Evolutionary conservation across 2,797 vertebrate species (phyloP), one percentile per base, ranked within the genome.

Genomic region (Gymnopithys bicolor): DNA sequence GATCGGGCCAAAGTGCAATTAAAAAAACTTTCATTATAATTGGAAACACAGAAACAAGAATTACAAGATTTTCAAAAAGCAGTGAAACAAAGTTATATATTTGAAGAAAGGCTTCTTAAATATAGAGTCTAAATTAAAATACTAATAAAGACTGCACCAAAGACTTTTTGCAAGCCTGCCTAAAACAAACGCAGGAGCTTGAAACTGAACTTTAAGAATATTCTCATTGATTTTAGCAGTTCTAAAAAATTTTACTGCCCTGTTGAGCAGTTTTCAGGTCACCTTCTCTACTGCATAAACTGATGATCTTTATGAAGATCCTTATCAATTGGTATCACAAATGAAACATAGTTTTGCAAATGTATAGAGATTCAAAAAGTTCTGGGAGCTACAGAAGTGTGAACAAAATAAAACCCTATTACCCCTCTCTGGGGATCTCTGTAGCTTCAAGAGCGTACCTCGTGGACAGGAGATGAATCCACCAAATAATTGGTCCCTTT

Each of bases 1-100:
- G 87, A 95, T 91, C 84, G 93, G 81, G 60, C 56, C 84, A 84
- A 95, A 94, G 76, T 84, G 67, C 67, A 93, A 86, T 89, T 94
- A 95, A 89, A 93, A 78, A 51, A 71, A 67, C 24, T 12, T 89
- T 69, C 68, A 60, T 67, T 95, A 52, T 80, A 94, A 94, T 6
- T 78, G 62, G 64, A 96, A 93, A 93, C 16, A 74, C 19, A 86
- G 51, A 87, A 95, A 62, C 49, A 94, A 74, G 69, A 69, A 91
- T 78, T 46, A 51, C 39, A 80, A 28, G 33, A 56, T 85, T 91
- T 94, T 94, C 7, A 7, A 88, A 92, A 92, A 41, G 30, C 24
- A 41, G 23, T 53, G 51, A 94, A 89, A 66, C 4, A 84, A 81
- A 84, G 7, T 45, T 68, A 16, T 5, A 18, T 94, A 32, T 90